Evolutionary conservation across 2,113 vertebrate genomes (phyloP).

Genomic region (Nesoenas mayeri): DNA sequence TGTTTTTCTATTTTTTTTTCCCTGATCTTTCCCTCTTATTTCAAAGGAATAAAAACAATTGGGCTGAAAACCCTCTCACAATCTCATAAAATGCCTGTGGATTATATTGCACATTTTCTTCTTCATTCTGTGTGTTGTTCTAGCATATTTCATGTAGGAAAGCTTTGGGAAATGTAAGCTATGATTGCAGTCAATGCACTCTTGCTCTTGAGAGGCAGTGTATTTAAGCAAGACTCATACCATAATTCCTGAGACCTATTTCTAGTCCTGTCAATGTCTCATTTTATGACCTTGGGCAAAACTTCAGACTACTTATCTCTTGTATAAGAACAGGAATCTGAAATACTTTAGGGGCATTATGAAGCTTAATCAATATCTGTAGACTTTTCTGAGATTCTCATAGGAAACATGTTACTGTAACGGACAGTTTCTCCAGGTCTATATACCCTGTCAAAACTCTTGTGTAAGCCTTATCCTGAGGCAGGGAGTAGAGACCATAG

Average conservation of each 20-base stretch:
- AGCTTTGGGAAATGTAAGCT: conserved; percentile 5
- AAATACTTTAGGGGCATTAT: not conserved
- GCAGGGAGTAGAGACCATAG: not conserved
- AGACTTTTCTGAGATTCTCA: not conserved
- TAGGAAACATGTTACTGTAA: not conserved
- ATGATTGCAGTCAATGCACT: not conserved
- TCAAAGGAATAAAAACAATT: conserved; percentile 11
- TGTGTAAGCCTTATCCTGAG: not conserved
- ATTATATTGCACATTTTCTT: not conserved
- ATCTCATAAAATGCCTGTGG: conserved; percentile 1
- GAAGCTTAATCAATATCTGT: not conserved
- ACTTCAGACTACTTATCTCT: not conserved
- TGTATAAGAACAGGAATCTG: not conserved
- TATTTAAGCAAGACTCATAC: not conserved
- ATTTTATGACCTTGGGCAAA: conserved; percentile 13
- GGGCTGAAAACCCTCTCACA: not conserved
- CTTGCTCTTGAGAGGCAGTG: not conserved
- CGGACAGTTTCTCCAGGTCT: not conserved
- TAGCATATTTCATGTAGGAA: not conserved
- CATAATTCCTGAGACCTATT: not conserved
- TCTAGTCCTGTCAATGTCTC: not conserved
- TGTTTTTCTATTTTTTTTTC: not conserved
- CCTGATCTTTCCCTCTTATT: not conserved
- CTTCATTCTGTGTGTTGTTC: not conserved
- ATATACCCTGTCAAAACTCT: not conserved